Base-by-base conservation (phyloP, 2,113 vertebrate species). In the Chascanopsetta lugubris region DNA sequence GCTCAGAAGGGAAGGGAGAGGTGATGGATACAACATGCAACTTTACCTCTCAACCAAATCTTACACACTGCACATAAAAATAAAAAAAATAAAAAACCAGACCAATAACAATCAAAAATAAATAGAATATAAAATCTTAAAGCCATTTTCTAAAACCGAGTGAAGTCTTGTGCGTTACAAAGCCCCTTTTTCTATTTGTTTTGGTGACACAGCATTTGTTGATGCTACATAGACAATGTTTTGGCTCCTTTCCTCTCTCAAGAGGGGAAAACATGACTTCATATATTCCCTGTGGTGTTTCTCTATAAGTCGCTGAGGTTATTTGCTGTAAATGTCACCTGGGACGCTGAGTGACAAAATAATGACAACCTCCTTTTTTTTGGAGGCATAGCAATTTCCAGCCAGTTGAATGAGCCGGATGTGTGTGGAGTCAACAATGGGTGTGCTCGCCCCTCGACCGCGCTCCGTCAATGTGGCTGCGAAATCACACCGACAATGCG, bases 281-380 rank as follows among this genome's bases (percentile, higher is more conserved):
- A 56, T 77, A 54, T 80, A 57, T 55, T 54, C 48, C 56, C 57
- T 48, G 70, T 78, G 61, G 55, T 12, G 13, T 81, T 64, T 69
- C 59, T 69, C 77, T 84, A 77, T 84, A 67, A 62, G 56, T 76
- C 51, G 46, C 9, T 67, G 66, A 85, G 83, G 81, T 82, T 90
- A 89, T 92, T 90, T 89, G 82, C 87, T 82, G 54, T 88, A 90
- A 91, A 92, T 91, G 91, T 91, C 92, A 92, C 85, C 82, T 86
- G 87, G 83, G 86, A 90, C 57, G 47, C 77, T 73, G 84, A 85
- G 85, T 89, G 90, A 91, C 87, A 90, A 90, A 90, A 90, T 92
- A 93, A 93, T 91, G 88, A 90, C 88, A 89, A 83, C 81, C 77
- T 81, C n/a, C n/a, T 84, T 45, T 42, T 89, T 83, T 90, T 91